Evolutionary conservation across 2,888 invertebrate species (phyloP), one percentile per base, ranked within the genome.

Genomic region (Drosophila putrida): DNA sequence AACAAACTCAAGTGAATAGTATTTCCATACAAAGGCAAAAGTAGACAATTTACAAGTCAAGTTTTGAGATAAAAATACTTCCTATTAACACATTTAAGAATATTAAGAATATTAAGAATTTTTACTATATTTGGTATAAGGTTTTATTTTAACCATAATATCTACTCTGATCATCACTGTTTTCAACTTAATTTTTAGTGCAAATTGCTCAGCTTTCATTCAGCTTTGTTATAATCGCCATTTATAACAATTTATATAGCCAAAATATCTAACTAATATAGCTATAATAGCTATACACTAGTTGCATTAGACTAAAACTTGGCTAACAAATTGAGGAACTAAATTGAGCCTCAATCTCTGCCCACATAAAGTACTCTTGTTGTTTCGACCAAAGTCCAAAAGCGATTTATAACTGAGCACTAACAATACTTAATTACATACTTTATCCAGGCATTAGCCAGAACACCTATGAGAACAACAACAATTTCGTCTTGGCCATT

Each of bases 371-470:
- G 58, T 65, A 62, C 46, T 51, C 38, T n/a, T 38, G 28, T 31
- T 39, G 47, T 20, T 39, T 2, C 6, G 33, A 11, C 35, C 36
- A 75, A 54, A 38, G 64, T 47, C 59, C 70, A 63, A 53, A 73
- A 70, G 65, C 87, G 72, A 86, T 86, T 86, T 82, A 81, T 81
- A 55, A 55, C 65, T 59, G 11, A 61, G 39, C 49, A 66, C 61
- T 62, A 67, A 65, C 59, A 61, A 70, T 72, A 74, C 74, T 70
- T 87, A 87, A 87, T 83, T 87, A 82, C 71, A 78, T 83, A 84
- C 87, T 82, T 87, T 84, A 87, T 76, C 69, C 72, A 35, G 33
- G 72, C 83, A 83, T 83, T 87, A 87, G 79, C 54, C 70, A 62
- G 71, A 82, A 83, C 85, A 83, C 85, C 88, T 82, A 76, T 58